A percentile compares a stretch with the other conserved stretches of the same genome.
Conservation (phyloP, 2,797 vertebrate species). For the Syncerus caffer region DNA sequence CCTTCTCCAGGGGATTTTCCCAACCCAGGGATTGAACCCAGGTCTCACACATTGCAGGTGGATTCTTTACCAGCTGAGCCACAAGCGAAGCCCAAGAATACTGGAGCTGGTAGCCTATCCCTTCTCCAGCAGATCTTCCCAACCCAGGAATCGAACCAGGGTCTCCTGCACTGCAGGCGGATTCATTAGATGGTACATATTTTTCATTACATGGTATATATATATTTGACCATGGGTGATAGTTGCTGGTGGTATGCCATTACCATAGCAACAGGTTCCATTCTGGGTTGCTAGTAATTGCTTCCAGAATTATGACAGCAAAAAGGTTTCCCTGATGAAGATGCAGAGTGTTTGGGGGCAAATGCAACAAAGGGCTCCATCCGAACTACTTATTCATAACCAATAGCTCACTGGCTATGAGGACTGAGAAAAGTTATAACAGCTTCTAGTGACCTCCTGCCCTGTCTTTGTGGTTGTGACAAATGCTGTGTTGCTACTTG, state of each 20-base stretch:
- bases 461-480: background rate
- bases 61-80: background rate
- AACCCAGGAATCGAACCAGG: background rate
- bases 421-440: background rate
- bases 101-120: background rate
- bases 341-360: background rate
- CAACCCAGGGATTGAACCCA: background rate
- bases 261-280: background rate
- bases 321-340: background rate
- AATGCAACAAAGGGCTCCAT: background rate
- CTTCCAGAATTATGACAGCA: background rate
- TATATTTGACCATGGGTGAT: constrained; percentile 27
- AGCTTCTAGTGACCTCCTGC: background rate
- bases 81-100: background rate
- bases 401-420: background rate
- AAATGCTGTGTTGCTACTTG: background rate
- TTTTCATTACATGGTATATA: background rate
- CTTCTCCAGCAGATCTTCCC: background rate
- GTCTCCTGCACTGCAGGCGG: background rate
- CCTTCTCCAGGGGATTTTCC: background rate
- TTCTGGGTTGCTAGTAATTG: background rate
- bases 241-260: background rate
- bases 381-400: background rate
- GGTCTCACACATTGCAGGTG: background rate
- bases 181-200: background rate